These are phyloP conservation scores for Actenoides hombroni DNA, from an alignment of 2,113 vertebrate species.

Conservation along the genomic window DNA sequence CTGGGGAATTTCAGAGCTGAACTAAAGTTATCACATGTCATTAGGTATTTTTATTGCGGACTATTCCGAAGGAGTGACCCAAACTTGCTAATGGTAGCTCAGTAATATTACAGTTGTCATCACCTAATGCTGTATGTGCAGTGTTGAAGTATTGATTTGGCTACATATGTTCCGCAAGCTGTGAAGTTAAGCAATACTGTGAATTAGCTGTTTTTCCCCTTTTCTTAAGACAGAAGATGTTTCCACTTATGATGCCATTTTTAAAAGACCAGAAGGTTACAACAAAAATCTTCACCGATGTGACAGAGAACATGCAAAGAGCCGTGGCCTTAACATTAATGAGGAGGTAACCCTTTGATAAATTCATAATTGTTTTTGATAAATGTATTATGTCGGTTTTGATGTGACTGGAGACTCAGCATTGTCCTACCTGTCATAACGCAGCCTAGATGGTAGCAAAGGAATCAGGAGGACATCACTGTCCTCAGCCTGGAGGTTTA, in stretches of 20 bases:
- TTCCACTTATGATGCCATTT: constrained; percentile 74
- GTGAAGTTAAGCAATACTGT: background rate
- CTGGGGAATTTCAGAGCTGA: background rate
- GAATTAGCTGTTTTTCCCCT: background rate
- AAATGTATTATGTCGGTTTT: background rate
- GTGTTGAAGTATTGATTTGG: background rate
- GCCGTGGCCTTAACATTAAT: constrained; percentile 63
- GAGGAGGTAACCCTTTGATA: constrained; percentile 69
- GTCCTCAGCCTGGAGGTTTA: background rate
- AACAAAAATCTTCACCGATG: constrained; percentile 66
- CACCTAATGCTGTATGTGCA: background rate
- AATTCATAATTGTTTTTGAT: background rate
- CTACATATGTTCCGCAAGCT: background rate
- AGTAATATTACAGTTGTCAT: background rate
- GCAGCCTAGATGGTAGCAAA: background rate
- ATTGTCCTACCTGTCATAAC: background rate
- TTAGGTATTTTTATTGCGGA: background rate
- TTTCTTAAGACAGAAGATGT: constrained; percentile 66
- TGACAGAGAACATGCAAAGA: constrained; percentile 71
- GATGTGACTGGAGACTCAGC: background rate
- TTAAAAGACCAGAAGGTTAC: constrained; percentile 58
- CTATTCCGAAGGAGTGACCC: background rate
- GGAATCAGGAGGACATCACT: background rate
- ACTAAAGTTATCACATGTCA: accelerated
- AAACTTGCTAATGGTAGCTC: background rate